Evolutionary conservation across 30 jellyfish, hydroid and myxozoan species (phyloP), one percentile per base, ranked within the genome.

Genomic region (Chironex yamaguchii): DNA sequence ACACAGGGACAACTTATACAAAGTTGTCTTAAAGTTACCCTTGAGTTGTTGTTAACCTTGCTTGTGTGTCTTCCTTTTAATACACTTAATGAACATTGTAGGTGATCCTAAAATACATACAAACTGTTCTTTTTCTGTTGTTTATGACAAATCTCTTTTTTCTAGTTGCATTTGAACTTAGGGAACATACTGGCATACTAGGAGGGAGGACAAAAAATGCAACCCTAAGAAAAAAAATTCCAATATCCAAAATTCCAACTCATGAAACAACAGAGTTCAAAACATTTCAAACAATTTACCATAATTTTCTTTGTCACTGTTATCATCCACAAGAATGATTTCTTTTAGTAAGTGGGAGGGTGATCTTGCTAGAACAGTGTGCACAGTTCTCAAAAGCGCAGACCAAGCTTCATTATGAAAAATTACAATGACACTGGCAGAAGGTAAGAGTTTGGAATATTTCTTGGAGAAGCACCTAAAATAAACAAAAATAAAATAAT

Each of bases 331-430:
- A 27, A 95, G 87, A 49, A 95, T 85, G 54, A 89, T 80, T 79
- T 95, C 99, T 11, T 71, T 25, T 52, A 95, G 54, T 71, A 95
- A 17, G 62, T 90, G 96, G 14, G 67, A 67, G 0, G 99, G 99
- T 36, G 99, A 90, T 76, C 99, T 82, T 17, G 99, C 97, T 2
- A 89, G 34, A 2, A 87, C 97, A 1, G 99, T 85, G 50, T 95
- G 99, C 1, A 95, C 98, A 36, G 99, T 95, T 52, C 99, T 87
- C 53, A 95, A 51, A 54, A 95, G 65, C 1, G 98, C 86, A 4
- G 99, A 89, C 97, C 98, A 89, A 4, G 99, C 99, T 67, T 95
- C 99, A 72, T 95, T 95, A 78, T 90, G 99, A 71, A 89, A 95
- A 11, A 95, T 95, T 30, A 95, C 92, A 9, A 95, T 90, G 13